A percentile compares a stretch with the other conserved stretches of the same genome.
Conservation (phyloP, 2,797 vertebrate species). For the Myoxocephalus aenaeus region DNA sequence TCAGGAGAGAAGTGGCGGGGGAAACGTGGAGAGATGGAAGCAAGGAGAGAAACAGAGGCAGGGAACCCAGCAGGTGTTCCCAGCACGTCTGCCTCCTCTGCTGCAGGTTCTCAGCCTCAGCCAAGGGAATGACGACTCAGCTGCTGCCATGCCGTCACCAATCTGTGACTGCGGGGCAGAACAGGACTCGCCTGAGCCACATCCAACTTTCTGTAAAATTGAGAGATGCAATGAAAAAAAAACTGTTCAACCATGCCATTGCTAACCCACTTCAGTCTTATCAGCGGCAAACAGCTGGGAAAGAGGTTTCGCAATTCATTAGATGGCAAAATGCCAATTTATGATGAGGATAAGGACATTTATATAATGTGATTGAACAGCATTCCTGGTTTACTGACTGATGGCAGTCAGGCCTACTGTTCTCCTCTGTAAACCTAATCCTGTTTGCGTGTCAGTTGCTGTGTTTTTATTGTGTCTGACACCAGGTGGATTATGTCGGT, state of each 20-base stretch:
- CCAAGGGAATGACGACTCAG: conserved; percentile 54
- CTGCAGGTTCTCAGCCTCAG: conserved; percentile 60
- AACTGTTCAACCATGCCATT: not conserved
- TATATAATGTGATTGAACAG: conserved; percentile 62
- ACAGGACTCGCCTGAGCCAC: conserved; percentile 10
- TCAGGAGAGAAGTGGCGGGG: conserved; percentile 52
- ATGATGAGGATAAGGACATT: conserved; percentile 47
- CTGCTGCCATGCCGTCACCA: conserved; percentile 51
- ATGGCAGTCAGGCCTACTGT: conserved; percentile 52
- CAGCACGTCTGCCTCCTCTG: conserved; percentile 61
- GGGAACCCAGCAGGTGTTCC: conserved; percentile 75
- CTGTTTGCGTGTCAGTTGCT: conserved; percentile 71
- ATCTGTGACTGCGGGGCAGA: conserved; percentile 34
- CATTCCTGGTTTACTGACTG: conserved; percentile 61
- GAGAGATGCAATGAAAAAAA: not conserved
- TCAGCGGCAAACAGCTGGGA: conserved; percentile 13
- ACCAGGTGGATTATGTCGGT: conserved; percentile 81
- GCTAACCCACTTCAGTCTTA: conserved; percentile 3
- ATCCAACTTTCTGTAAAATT: conserved; percentile 16
- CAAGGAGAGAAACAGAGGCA: conserved; percentile 58
- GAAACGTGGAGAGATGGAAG: conserved; percentile 63
- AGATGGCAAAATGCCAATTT: conserved; percentile 38
- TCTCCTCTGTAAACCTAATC: conserved; percentile 64
- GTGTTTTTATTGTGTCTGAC: conserved; percentile 82
- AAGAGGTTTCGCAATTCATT: conserved; percentile 34